Conservation (phyloP, 2,797 vertebrate species). For the Schizopygopsis pylzovi region DNA sequence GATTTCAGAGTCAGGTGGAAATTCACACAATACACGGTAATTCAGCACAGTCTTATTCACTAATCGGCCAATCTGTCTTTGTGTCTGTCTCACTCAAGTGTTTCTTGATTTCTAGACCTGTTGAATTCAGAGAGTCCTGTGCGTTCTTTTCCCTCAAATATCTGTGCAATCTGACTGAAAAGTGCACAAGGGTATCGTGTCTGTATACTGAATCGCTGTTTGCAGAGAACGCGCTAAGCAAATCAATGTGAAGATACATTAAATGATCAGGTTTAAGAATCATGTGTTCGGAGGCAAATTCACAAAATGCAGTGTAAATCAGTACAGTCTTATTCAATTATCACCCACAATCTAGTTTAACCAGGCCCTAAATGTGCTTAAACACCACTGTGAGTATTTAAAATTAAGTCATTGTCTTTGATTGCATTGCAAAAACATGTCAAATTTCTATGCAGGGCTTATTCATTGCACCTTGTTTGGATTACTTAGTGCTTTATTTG, state of each 20-base stretch:
- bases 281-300: not conserved
- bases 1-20: not conserved
- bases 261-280: not conserved
- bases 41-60: not conserved
- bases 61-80: not conserved
- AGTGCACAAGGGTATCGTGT: not conserved
- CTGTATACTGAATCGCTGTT: not conserved
- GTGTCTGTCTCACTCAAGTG: not conserved
- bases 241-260: not conserved
- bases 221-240: conserved; percentile 10
- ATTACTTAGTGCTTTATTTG: not conserved
- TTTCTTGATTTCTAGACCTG: not conserved
- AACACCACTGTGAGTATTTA: not conserved
- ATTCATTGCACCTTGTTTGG: not conserved
- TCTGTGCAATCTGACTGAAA: not conserved
- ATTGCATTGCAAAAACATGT: not conserved
- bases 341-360: not conserved
- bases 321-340: not conserved
- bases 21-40: not conserved
- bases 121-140: conserved; percentile 2
- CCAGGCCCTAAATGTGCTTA: not conserved
- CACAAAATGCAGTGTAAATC: not conserved
- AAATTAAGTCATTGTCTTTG: conserved; percentile 1
- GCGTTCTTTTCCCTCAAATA: not conserved
- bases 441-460: not conserved